Evolutionary conservation across 1,140 invertebrate genomes (phyloP).

Genomic region (Chlorops oryzae): DNA sequence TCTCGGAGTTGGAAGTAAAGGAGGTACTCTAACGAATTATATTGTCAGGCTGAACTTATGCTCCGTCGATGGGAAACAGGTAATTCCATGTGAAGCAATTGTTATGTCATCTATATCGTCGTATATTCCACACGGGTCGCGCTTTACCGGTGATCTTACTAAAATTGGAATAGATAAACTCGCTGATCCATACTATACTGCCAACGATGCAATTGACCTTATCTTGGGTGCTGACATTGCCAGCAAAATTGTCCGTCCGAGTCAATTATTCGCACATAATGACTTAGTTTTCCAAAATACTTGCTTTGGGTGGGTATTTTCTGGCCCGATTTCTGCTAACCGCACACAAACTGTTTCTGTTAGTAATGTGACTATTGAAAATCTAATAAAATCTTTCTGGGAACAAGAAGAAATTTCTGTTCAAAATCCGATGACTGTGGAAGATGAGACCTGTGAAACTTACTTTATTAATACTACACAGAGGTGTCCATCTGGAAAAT

Average conservation of each 20-base stretch:
- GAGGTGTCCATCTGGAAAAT: too few species aligned
- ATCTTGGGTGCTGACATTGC: conserved; percentile 6
- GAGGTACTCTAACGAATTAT: background rate
- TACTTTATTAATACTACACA: too few species aligned
- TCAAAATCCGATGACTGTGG: too few species aligned
- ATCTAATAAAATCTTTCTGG: too few species aligned
- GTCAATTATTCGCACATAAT: background rate
- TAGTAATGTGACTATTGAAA: too few species aligned
- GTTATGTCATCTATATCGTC: too few species aligned
- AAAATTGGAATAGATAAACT: background rate
- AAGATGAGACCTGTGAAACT: too few species aligned
- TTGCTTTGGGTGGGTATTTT: conserved; percentile 3
- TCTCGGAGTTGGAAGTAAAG: background rate
- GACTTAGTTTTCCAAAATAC: conserved; percentile 3
- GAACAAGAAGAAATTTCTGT: too few species aligned
- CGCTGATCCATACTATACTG: conserved; percentile 1
- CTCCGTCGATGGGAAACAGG: background rate
- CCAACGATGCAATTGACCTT: background rate
- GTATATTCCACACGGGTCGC: background rate
- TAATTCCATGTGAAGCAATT: background rate
- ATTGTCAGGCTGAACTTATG: background rate
- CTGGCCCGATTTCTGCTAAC: background rate
- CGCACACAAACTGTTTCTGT: too few species aligned
- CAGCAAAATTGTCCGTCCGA: background rate
- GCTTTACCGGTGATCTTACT: too few species aligned